Conservation (phyloP, 1,140 invertebrate genomes). For the Agraylea sexmaculata region DNA sequence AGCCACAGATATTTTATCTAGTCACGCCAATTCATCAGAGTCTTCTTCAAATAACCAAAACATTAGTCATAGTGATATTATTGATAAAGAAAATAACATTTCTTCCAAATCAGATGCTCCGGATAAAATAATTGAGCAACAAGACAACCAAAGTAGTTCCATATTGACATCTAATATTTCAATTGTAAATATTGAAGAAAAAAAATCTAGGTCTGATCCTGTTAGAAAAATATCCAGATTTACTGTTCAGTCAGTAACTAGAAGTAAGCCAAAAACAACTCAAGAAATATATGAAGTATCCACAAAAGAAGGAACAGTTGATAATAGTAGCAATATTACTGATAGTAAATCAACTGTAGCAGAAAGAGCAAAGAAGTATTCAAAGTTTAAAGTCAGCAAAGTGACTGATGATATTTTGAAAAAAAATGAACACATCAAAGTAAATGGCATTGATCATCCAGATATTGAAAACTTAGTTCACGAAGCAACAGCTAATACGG, state of each 20-base stretch:
- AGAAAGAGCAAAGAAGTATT: conserved; percentile 10
- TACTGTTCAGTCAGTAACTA: conserved; percentile 62
- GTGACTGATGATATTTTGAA: conserved; percentile 15
- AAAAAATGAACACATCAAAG: conserved; percentile 14
- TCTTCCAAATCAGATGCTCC: conserved; percentile 12
- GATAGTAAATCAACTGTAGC: background rate
- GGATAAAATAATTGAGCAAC: conserved; percentile 5
- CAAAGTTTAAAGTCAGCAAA: conserved; percentile 21
- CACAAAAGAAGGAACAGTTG: background rate
- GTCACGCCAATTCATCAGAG: conserved; percentile 7
- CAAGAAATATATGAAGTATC: background rate
- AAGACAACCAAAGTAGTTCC: no score
- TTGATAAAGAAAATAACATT: background rate
- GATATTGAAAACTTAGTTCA: background rate
- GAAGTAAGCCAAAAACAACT: conserved; percentile 21
- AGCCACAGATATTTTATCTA: conserved; percentile 6
- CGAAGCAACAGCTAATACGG: background rate
- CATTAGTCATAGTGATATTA: background rate
- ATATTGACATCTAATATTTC: no score
- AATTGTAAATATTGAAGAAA: conserved; percentile 4
- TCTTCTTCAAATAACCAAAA: conserved; percentile 1
- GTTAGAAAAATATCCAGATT: conserved; percentile 65
- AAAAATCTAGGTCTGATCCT: conserved; percentile 27
- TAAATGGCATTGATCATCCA: conserved; percentile 14
- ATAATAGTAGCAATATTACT: background rate